phyloP scores from a whole-genome alignment of 2,797 vertebrate genomes.

The Helarctos malayanus region DNA sequence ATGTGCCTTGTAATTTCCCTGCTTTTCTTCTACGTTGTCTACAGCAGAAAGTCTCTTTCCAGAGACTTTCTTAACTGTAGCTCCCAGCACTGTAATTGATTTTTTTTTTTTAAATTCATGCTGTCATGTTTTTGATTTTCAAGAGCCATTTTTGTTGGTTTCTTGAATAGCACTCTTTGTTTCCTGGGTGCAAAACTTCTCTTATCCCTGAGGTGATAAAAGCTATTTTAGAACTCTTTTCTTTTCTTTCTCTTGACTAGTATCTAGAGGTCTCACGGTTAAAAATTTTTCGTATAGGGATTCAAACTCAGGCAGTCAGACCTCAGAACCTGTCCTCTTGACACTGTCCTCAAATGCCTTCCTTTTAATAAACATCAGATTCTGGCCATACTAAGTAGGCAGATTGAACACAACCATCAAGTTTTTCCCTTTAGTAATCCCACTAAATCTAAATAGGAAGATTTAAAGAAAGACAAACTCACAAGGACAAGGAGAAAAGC shows the following conservation, averaged over 20 bases:
- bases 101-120: slow-evolving; percentile 37
- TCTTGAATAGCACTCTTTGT: neutral
- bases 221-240: neutral
- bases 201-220: slow-evolving; percentile 11
- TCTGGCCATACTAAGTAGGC: neutral
- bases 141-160: slow-evolving; percentile 42
- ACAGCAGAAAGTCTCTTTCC: neutral
- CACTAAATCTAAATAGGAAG: slow-evolving; percentile 51
- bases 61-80: neutral
- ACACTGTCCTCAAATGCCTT: neutral
- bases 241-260: neutral
- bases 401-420: neutral
- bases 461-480: neutral
- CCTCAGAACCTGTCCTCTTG: neutral
- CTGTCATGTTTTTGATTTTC: neutral
- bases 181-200: neutral
- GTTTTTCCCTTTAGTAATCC: neutral
- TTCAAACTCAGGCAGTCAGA: slow-evolving; percentile 1
- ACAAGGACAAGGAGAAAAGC: neutral
- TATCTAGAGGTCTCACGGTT: neutral
- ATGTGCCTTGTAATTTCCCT: neutral
- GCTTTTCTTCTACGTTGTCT: neutral
- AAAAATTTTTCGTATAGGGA: slow-evolving; percentile 9
- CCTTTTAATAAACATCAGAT: neutral
- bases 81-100: neutral